A percentile compares a stretch with the other conserved stretches of the same genome.
phyloP scores from a whole-genome alignment of 2,797 vertebrate genomes.

The Antennarius maculatus region DNA sequence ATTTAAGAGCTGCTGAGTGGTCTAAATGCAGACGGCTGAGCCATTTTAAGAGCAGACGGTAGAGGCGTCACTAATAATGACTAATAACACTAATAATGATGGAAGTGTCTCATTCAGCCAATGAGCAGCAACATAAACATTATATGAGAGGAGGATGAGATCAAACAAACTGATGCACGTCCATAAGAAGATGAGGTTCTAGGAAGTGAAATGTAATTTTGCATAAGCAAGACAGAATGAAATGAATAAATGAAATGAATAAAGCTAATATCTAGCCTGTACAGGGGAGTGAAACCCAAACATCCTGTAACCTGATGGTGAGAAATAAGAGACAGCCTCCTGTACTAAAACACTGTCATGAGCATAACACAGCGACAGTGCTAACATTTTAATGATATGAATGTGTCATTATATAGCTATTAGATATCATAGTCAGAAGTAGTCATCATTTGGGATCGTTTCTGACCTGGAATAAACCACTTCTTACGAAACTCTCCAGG shows the following conservation, averaged over 20 bases:
- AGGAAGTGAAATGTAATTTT: no score
- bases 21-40: constrained; percentile 5
- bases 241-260: no score
- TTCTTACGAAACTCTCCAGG: no score
- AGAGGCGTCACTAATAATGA: not conserved
- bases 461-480: no score
- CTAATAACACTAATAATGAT: constrained; percentile 1
- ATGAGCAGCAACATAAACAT: constrained; percentile 2
- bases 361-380: no score
- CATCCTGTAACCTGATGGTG: not conserved
- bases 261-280: no score
- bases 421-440: no score
- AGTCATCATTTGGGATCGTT: no score
- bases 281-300: not conserved
- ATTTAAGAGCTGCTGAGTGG: constrained; percentile 21
- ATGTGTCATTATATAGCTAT: no score
- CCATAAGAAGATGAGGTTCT: not conserved
- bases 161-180: not conserved
- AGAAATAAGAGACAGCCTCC: not conserved
- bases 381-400: no score
- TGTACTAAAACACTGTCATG: no score
- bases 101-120: not conserved
- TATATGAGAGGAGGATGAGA: not conserved
- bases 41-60: constrained; percentile 7
- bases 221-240: no score